Evolutionary conservation across 2,113 vertebrate species (phyloP).

Genomic region (Telmatochromis sp.): DNA sequence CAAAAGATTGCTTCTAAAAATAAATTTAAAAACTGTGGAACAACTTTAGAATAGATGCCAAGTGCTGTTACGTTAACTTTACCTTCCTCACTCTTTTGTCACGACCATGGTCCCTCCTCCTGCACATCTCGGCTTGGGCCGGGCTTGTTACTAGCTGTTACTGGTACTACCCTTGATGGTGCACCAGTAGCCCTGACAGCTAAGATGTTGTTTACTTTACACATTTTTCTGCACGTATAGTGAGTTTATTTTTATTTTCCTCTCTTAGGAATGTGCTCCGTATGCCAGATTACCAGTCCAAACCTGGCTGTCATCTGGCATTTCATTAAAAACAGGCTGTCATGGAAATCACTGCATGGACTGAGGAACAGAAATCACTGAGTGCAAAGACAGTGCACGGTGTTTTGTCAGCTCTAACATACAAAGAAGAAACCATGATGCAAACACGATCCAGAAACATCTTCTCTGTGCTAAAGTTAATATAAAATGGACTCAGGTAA

Average conservation of each 20-base stretch:
- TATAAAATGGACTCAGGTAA: neutral
- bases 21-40: too few species aligned
- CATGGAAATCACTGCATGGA: neutral
- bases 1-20: neutral
- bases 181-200: neutral
- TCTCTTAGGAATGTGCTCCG: neutral
- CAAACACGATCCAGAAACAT: neutral
- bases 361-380: neutral
- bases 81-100: neutral
- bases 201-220: neutral
- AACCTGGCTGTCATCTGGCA: fast-evolving
- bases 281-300: neutral
- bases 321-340: neutral
- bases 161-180: neutral
- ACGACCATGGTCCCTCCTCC: neutral
- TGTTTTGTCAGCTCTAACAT: neutral
- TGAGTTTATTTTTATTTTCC: neutral
- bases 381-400: neutral
- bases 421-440: neutral
- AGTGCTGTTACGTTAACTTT: neutral
- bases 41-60: neutral
- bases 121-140: too few species aligned
- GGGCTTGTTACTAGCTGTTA: neutral
- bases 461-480: neutral
- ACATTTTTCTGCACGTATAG: neutral